Base-by-base conservation (phyloP, 2,888 invertebrate genomes). In the Nymphalis urticae region DNA sequence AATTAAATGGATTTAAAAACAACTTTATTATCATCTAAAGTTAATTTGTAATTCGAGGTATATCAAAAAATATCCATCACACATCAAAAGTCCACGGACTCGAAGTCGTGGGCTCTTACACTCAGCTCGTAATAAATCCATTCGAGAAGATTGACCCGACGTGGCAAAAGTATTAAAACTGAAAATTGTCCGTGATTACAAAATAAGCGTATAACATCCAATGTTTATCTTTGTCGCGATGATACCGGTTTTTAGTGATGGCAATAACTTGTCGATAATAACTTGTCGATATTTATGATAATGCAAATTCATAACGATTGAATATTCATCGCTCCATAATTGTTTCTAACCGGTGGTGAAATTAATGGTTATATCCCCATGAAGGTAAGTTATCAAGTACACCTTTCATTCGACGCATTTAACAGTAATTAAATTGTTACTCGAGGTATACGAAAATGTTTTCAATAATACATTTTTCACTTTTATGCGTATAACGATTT, bases 291-390 rank as follows among this genome's bases (percentile, higher is more conserved):
- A 75, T 78, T 83, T 84, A 85, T 80, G 79, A 76, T 77, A 75
- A 77, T 78, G 80, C 74, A 81, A 82, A 84, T 83, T 81, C 78
- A 79, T 82, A 76, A 75, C 77, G 76, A 82, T 84, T 82, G 80
- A 84, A 84, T 84, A 85, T 85, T 84, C 79, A 82, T 83, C 76
- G 79, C 68, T 69, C 69, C 76, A 74, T 84, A 85, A 87, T 86
- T 84, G 83, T 85, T 84, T 82, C 73, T 77, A 76, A 75, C 75
- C 77, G 77, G 75, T 75, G 75, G 77, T 76, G 76, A 77, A 77
- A 76, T 79, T 78, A 74, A 78, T 75, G 73, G 67, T 73, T 73
- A 73, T 75, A 72, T 70, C 62, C 62, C n/a, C 62, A 53, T 48
- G n/a, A 36, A 65, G 51, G 63, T 61, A 62, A 51, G 60, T 50